These are phyloP conservation scores for Dallia pectoralis DNA, from an alignment of 2,797 vertebrate species.

Conservation along the genomic window DNA sequence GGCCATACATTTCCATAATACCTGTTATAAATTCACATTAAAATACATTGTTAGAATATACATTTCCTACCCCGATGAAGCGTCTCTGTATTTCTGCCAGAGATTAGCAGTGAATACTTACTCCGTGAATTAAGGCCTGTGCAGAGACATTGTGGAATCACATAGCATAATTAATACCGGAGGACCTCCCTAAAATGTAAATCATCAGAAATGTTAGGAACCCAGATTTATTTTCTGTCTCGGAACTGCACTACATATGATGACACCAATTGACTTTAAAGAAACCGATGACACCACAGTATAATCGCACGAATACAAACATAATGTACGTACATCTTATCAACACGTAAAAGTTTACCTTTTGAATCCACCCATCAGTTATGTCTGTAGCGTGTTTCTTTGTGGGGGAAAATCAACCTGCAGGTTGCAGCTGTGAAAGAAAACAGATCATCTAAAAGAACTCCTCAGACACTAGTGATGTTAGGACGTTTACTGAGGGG, in stretches of 20 bases:
- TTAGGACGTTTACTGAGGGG: slow-evolving; percentile 26
- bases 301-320: not conserved
- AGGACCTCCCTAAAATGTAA: slow-evolving; percentile 57
- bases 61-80: not conserved
- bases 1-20: not conserved
- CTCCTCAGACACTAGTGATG: slow-evolving; percentile 31
- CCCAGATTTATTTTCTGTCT: no score
- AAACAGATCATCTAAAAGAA: slow-evolving; percentile 23
- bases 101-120: slow-evolving; percentile 44
- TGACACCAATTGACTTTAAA: no score
- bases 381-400: not conserved
- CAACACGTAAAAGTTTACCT: slow-evolving; percentile 46
- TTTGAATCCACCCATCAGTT: slow-evolving; percentile 56
- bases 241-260: no score
- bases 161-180: slow-evolving; percentile 52
- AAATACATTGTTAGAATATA: not conserved
- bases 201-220: slow-evolving; percentile 5
- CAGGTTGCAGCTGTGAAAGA: slow-evolving; percentile 19
- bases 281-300: not conserved
- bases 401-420: slow-evolving; percentile 9
- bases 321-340: not conserved
- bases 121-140: slow-evolving; percentile 65
- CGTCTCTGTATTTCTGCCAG: not conserved
- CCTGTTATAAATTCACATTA: not conserved
- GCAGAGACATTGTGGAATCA: slow-evolving; percentile 58